A percentile compares a stretch with the other conserved stretches of the same genome.
phyloP scores from a whole-genome alignment of 2,888 invertebrate genomes.

The Diplolepis rosae region DNA sequence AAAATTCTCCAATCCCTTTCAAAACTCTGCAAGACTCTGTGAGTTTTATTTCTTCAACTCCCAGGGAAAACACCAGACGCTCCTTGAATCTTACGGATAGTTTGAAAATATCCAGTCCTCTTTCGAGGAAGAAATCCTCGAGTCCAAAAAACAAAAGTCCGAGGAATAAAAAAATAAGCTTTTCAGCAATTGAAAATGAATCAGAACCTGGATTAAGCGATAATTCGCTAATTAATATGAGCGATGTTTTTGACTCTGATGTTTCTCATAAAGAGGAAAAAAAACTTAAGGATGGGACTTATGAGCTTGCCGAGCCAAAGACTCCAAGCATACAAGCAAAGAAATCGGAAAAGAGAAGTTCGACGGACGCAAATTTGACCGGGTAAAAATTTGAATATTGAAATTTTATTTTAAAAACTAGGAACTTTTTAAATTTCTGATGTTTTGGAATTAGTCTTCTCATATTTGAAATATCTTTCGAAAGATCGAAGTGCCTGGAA shows the following conservation, averaged over 20 bases:
- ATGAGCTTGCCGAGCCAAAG: conserved; percentile 58
- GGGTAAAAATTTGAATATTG: not conserved
- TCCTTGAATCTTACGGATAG: not conserved
- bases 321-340: conserved; percentile 50
- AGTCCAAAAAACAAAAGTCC: not conserved
- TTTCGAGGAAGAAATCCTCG: not conserved
- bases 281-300: conserved; percentile 50
- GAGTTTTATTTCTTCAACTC: conserved; percentile 36
- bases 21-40: not conserved
- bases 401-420: not conserved
- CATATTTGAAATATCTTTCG: too few species aligned
- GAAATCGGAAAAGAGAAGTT: conserved; percentile 47
- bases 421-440: not conserved
- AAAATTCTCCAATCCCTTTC: not conserved
- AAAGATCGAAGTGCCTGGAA: too few species aligned
- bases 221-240: conserved; percentile 38
- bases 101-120: conserved; percentile 36
- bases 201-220: conserved; percentile 39
- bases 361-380: conserved; percentile 28
- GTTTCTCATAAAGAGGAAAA: conserved; percentile 35
- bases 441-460: too few species aligned
- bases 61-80: conserved; percentile 36
- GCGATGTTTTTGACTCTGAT: conserved; percentile 43
- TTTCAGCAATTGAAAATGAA: conserved; percentile 38
- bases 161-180: not conserved